Evolutionary conservation across 2,113 vertebrate species (phyloP), one percentile per base, ranked within the genome.

Genomic region (Cheilinus undulatus): DNA sequence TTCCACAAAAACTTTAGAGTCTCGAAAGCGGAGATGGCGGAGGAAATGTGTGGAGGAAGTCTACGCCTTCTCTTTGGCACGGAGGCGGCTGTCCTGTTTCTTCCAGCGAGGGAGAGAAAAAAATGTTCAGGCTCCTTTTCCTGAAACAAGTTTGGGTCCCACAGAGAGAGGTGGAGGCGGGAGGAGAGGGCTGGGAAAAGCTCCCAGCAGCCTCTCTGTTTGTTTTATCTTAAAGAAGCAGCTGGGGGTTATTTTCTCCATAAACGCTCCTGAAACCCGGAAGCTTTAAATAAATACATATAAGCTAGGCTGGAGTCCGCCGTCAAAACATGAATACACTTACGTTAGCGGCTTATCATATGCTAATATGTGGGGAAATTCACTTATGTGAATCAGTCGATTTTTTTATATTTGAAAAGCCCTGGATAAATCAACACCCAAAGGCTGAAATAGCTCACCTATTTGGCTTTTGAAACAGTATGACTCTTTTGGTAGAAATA

Each of bases 31-130:
- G 78, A 86, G 83, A 71, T 64, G 78, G 76, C 64, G 80, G 48
- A 87, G 84, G 84, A 90, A 91, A 84, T 63, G 83, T 84, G 77
- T 59, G 73, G 63, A 88, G 91, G 91, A 91, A 90, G 90, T 91
- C 32, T 78, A 86, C 91, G 90, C 91, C 90, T 90, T 89, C 88
- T 84, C 81, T 52, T 65, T 80, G 70, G 85, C 69, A 69, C 78
- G 43, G 63, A 79, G 54, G 1, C 40, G 69, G 14, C 61, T 43
- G 83, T 85, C 79, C 77, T 78, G 83, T 73, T 80, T 64, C 73
- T 78, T 46, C 51, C 51, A 80, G 69, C 27, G 8, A 48, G 66
- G 14, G 32, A 57, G 56, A 69, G 19, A 69, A 28, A 24, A 48
- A 45, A 70, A 62, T 28, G 56, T 69, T 68, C 68, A 28, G 62